These are phyloP conservation scores for Melanotaenia boesemani DNA, from an alignment of 2,797 vertebrate genomes.

Conservation along the genomic window DNA sequence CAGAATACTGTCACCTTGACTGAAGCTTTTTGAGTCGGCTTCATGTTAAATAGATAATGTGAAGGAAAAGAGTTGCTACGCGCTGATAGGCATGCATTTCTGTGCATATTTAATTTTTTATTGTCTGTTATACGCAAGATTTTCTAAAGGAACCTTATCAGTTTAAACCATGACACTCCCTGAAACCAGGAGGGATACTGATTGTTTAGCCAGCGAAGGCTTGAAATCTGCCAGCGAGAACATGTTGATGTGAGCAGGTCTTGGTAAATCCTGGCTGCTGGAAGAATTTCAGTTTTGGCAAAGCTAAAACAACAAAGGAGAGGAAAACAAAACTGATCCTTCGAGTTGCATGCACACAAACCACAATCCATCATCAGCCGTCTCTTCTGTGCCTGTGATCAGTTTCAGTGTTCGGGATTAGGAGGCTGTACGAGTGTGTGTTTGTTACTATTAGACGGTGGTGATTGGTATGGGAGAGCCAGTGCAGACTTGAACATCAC, in stretches of 20 bases:
- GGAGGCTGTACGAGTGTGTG: slow-evolving; percentile 2
- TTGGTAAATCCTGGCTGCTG: slow-evolving; percentile 9
- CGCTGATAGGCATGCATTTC: background rate
- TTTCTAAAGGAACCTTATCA: background rate
- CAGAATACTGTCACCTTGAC: slow-evolving; percentile 20
- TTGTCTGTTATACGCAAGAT: background rate
- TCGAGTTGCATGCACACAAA: background rate
- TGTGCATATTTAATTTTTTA: background rate
- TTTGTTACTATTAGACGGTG: slow-evolving; percentile 21
- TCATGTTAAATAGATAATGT: slow-evolving; percentile 23
- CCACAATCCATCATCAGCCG: slow-evolving; percentile 33
- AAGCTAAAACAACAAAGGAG: slow-evolving; percentile 31
- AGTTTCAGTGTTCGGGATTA: slow-evolving; percentile 29
- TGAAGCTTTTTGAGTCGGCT: slow-evolving; percentile 39
- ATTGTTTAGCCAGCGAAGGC: background rate
- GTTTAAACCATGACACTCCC: background rate
- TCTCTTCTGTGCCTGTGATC: slow-evolving; percentile 47
- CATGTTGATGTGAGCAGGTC: slow-evolving; percentile 43
- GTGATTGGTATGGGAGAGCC: slow-evolving; percentile 48
- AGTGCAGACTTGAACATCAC: slow-evolving; percentile 77
- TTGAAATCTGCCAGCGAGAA: slow-evolving; percentile 29
- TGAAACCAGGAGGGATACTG: background rate
- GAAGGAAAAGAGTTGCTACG: slow-evolving; percentile 40
- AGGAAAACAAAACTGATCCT: background rate
- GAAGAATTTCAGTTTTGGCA: slow-evolving; percentile 3